These are phyloP conservation scores for Octopus bimaculoides DNA, from an alignment of 1,140 invertebrate genomes.

Conservation along the genomic window DNA sequence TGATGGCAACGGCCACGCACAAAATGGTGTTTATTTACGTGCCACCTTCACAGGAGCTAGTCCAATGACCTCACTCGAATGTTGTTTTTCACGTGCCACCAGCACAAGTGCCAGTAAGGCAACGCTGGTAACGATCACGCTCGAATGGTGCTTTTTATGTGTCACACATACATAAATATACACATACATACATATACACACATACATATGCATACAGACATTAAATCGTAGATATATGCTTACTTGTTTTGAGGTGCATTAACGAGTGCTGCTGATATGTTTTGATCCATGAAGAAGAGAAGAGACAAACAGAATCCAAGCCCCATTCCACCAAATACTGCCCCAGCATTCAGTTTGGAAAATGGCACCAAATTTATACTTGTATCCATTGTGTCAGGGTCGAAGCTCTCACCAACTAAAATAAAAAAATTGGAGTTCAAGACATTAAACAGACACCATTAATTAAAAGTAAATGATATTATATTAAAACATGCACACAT, in stretches of 20 bases:
- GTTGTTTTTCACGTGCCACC: no score
- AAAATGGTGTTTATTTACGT: no score
- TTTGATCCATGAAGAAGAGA: constrained; percentile 71
- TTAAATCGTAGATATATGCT: constrained; percentile 28
- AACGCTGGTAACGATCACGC: no score
- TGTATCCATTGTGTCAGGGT: constrained; percentile 15
- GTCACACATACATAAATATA: no score
- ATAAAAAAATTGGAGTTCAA: background rate
- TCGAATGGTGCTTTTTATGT: no score
- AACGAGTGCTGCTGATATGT: constrained; percentile 68
- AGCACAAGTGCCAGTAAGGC: no score
- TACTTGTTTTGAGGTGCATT: constrained; percentile 70
- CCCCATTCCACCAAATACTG: constrained; percentile 62
- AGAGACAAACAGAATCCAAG: constrained; percentile 67
- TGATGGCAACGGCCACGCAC: no score
- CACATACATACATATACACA: no score
- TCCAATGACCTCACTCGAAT: no score
- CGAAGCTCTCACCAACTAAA: constrained; percentile 26
- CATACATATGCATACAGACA: no score
- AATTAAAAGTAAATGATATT: no score
- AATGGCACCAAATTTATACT: constrained; percentile 42
- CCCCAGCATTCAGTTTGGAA: constrained; percentile 38
- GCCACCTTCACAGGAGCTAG: no score
- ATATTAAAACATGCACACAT: constrained; percentile 1
- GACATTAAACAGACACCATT: background rate